These are phyloP conservation scores for Pseudomyrmex cubaensis DNA, from an alignment of 1,140 invertebrate species.

Conservation along the genomic window DNA sequence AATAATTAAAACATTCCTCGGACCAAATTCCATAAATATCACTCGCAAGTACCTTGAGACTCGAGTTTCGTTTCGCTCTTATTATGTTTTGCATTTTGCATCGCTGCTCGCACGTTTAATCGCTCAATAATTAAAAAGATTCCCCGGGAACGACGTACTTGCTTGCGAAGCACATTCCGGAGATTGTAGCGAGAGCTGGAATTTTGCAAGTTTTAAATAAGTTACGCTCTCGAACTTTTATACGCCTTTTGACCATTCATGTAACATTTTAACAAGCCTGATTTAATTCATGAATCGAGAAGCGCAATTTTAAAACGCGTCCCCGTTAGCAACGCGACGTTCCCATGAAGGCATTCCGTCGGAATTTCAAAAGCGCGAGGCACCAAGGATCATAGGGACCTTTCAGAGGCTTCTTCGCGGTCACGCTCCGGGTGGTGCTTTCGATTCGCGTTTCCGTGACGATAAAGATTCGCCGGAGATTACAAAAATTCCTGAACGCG, in stretches of 20 bases:
- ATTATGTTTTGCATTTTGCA: conserved; percentile 46
- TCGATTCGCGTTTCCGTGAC: conserved; percentile 48
- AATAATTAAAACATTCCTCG: background rate
- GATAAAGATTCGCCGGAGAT: conserved; percentile 60
- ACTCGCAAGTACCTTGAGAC: conserved; percentile 3
- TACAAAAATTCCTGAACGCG: conserved; percentile 54
- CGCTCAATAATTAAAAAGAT: conserved; percentile 58
- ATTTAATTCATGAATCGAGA: conserved; percentile 47
- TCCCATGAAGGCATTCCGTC: conserved; percentile 33
- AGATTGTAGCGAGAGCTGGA: conserved; percentile 33
- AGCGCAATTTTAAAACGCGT: conserved; percentile 41
- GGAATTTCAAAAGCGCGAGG: conserved; percentile 42
- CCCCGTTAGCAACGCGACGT: conserved; percentile 34
- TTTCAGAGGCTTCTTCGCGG: conserved; percentile 13
- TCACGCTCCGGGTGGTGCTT: conserved; percentile 49
- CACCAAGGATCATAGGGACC: conserved; percentile 5
- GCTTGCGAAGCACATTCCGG: conserved; percentile 44
- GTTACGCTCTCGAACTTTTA: conserved; percentile 31
- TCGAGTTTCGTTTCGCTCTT: conserved; percentile 17
- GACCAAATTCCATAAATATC: conserved; percentile 41
- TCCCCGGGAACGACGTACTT: conserved; percentile 36
- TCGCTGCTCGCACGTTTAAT: conserved; percentile 44
- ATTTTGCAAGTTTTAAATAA: conserved; percentile 60
- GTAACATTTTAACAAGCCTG: conserved; percentile 51
- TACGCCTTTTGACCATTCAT: conserved; percentile 31